Evolutionary conservation across 2,888 invertebrate genomes (phyloP).

Genomic region (Noctua comes): DNA sequence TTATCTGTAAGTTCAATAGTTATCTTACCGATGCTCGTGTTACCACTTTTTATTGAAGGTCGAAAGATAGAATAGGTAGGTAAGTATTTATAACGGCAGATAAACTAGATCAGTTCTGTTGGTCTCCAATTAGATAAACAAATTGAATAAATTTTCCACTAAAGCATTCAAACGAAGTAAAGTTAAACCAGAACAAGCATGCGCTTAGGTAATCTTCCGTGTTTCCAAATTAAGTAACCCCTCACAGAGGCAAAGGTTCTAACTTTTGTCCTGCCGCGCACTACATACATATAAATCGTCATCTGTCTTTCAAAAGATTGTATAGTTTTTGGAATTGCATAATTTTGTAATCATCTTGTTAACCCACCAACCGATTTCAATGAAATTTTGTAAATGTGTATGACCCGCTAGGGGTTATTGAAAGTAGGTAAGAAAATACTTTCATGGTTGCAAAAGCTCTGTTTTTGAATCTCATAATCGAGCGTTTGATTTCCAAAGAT

Average conservation of each 20-base stretch:
- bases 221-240: not conserved
- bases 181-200: not conserved
- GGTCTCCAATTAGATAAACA: not conserved
- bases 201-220: not conserved
- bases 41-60: slow-evolving; percentile 22
- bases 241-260: not conserved
- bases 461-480: too few species aligned
- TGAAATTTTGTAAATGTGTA: too few species aligned
- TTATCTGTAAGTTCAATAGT: slow-evolving; percentile 33
- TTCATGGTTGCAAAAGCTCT: too few species aligned
- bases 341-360: too few species aligned
- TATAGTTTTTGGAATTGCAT: too few species aligned
- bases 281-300: not conserved
- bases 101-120: slow-evolving; percentile 14
- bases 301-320: not conserved
- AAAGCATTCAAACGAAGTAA: not conserved
- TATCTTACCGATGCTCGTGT: slow-evolving; percentile 25
- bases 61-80: not conserved
- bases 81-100: not conserved
- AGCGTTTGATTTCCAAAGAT: too few species aligned
- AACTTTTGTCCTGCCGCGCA: not conserved
- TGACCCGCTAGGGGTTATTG: too few species aligned
- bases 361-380: too few species aligned
- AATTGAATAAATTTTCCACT: not conserved
- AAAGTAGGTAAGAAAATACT: too few species aligned